phyloP scores from a whole-genome alignment of 2,113 vertebrate species.

The Lucifuga dentata region DNA sequence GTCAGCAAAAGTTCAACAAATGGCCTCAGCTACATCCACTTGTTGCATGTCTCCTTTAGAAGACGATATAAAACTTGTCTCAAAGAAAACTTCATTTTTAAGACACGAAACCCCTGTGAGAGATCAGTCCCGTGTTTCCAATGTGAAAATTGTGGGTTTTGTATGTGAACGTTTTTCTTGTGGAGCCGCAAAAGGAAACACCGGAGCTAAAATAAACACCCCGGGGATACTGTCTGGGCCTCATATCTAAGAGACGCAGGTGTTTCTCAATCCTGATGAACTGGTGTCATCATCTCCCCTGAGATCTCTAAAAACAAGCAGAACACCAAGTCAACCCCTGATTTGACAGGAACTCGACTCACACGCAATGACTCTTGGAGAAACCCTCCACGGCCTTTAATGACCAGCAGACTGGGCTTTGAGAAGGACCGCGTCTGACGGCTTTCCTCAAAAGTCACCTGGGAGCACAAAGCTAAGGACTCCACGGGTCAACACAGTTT shows the following conservation, averaged over 20 bases:
- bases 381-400: constrained; percentile 30
- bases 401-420: constrained; percentile 21
- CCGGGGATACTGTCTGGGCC: neutral
- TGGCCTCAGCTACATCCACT: constrained; percentile 8
- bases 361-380: constrained; percentile 70
- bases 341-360: constrained; percentile 81
- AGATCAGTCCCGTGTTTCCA: neutral
- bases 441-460: constrained; percentile 64
- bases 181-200: neutral
- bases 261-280: constrained; percentile 41
- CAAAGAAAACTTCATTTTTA: too few species aligned
- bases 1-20: constrained; percentile 46
- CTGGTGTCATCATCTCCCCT: constrained; percentile 41
- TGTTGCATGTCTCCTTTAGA: constrained; percentile 5
- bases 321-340: constrained; percentile 25
- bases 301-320: constrained; percentile 22
- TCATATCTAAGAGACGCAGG: constrained; percentile 37
- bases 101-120: constrained; percentile 10
- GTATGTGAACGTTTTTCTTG: neutral
- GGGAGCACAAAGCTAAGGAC: constrained; percentile 43
- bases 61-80: neutral
- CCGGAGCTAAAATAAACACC: constrained; percentile 26
- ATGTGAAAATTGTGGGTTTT: constrained; percentile 15
- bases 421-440: constrained; percentile 14
- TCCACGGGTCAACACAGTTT: constrained; percentile 35